These are phyloP conservation scores for Malurus cyaneus DNA, from an alignment of 2,113 vertebrate genomes.

Conservation along the genomic window DNA sequence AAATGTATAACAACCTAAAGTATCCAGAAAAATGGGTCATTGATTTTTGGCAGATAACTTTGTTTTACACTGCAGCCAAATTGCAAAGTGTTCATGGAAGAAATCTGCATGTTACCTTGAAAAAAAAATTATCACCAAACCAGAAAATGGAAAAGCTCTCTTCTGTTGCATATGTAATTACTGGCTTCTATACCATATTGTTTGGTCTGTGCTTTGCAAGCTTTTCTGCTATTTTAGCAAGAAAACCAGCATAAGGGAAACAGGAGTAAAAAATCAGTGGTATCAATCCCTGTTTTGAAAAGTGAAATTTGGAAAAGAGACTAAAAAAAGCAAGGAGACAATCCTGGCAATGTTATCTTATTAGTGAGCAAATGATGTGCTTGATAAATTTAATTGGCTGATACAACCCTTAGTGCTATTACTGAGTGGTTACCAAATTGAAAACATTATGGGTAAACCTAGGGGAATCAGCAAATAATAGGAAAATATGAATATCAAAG, in stretches of 20 bases:
- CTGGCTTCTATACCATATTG: neutral
- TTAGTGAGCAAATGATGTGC: conserved; percentile 69
- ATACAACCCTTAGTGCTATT: conserved; percentile 69
- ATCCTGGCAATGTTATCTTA: conserved; percentile 65
- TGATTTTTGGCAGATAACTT: neutral
- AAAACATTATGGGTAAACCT: conserved; percentile 69
- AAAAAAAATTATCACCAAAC: neutral
- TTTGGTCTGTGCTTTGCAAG: neutral
- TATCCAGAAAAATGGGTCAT: neutral
- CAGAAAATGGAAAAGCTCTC: neutral
- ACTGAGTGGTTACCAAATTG: conserved; percentile 74
- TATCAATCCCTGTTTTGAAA: neutral
- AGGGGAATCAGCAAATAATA: conserved; percentile 69
- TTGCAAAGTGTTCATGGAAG: neutral
- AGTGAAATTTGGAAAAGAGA: conserved; percentile 35
- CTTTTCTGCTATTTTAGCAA: neutral
- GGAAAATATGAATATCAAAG: conserved; percentile 67
- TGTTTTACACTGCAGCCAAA: neutral
- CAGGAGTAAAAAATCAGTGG: conserved; percentile 8
- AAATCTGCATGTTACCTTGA: neutral
- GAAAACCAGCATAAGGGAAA: neutral
- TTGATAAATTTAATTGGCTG: conserved; percentile 80
- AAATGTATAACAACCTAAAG: neutral
- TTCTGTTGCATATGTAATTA: neutral
- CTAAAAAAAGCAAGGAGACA: conserved; percentile 15